Evolutionary conservation across 2,797 vertebrate species (phyloP).

Genomic region (Hapalemur alaotrensis): DNA sequence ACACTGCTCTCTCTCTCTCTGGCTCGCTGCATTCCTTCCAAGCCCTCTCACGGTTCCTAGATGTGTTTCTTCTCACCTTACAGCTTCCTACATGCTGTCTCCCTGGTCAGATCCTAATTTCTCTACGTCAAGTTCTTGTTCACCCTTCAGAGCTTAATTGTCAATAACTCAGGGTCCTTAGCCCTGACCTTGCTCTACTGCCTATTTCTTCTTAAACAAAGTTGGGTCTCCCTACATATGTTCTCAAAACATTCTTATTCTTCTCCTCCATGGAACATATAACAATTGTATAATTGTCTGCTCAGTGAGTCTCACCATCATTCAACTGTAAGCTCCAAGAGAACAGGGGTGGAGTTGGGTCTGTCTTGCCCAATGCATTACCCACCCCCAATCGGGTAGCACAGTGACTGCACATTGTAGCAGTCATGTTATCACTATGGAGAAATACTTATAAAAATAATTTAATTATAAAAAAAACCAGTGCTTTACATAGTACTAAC

Average conservation of each 20-base stretch:
- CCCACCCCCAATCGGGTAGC: background rate
- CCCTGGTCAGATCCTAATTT: background rate
- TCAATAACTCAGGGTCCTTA: background rate
- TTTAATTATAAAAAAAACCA: background rate
- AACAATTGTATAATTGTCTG: background rate
- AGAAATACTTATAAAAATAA: background rate
- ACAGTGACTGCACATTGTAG: too few relatives aligned
- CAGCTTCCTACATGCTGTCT: background rate
- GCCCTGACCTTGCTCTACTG: background rate
- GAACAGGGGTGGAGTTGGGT: background rate
- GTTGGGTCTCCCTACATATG: background rate
- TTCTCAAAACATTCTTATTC: background rate
- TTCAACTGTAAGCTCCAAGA: background rate
- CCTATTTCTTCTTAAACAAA: background rate
- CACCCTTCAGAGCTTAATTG: background rate
- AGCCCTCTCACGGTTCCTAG: background rate
- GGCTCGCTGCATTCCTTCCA: background rate
- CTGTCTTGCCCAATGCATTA: background rate
- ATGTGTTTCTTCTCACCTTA: background rate
- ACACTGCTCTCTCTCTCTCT: background rate
- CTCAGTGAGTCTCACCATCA: background rate
- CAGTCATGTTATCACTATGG: background rate
- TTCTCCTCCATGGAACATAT: background rate
- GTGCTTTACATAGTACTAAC: background rate
- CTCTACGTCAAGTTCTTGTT: background rate